These are phyloP conservation scores for Bombus sylvicola DNA, from an alignment of 1,140 invertebrate species.

Conservation along the genomic window DNA sequence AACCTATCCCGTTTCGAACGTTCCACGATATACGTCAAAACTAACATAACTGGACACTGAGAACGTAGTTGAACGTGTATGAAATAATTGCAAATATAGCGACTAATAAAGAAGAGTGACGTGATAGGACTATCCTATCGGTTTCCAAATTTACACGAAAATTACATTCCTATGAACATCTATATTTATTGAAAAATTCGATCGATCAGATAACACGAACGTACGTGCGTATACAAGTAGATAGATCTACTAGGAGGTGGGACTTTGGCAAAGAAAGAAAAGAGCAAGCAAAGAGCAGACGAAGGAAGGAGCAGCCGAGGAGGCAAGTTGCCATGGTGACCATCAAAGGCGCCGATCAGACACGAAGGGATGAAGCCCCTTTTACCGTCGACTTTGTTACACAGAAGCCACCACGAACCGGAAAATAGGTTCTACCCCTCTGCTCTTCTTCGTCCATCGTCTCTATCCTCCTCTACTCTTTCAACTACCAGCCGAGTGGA, in stretches of 20 bases:
- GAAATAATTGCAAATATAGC: no score
- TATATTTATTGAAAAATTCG: not conserved
- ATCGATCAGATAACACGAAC: not conserved
- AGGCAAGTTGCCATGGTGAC: slow-evolving; percentile 73
- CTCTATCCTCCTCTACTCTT: slow-evolving; percentile 6
- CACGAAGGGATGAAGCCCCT: slow-evolving; percentile 64
- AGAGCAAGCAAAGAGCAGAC: not conserved
- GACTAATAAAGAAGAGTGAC: no score
- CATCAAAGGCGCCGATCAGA: slow-evolving; percentile 77
- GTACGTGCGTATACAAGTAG: not conserved
- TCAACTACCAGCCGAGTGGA: slow-evolving; percentile 26
- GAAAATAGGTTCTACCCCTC: slow-evolving; percentile 66
- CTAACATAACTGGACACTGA: no score
- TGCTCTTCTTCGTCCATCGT: slow-evolving; percentile 34
- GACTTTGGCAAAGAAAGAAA: not conserved
- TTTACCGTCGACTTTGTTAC: slow-evolving; percentile 71
- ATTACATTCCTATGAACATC: not conserved
- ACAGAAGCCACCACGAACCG: slow-evolving; percentile 63
- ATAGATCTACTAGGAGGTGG: not conserved
- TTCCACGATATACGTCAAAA: not conserved
- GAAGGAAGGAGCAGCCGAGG: slow-evolving; percentile 31
- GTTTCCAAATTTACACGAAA: not conserved
- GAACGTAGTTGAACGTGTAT: no score
- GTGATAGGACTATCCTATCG: no score
- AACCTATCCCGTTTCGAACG: not conserved